phyloP scores from a whole-genome alignment of 2,113 vertebrate species.

The Nettapus auritus region DNA sequence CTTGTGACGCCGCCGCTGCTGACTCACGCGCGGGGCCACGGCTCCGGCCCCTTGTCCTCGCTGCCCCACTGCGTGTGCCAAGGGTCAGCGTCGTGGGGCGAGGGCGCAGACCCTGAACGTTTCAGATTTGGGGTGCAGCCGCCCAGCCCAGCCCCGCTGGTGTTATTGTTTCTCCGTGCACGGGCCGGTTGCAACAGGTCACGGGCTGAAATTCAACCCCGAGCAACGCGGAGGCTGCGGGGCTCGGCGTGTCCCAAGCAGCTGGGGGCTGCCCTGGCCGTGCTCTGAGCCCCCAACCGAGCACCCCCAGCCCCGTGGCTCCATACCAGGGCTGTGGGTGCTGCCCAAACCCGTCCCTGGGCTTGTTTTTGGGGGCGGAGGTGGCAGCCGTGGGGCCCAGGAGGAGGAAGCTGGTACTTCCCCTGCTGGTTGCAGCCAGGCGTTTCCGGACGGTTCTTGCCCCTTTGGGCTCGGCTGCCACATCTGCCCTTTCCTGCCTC shows the following conservation, averaged over 20 bases:
- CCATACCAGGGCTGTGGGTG: accelerated
- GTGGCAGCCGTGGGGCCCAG: not conserved
- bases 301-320: not conserved
- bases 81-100: not conserved
- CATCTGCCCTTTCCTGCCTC: not conserved
- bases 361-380: accelerated
- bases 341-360: accelerated
- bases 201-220: not conserved
- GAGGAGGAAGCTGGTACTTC: accelerated
- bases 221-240: not conserved
- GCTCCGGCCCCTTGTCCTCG: accelerated
- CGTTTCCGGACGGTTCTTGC: accelerated
- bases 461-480: accelerated
- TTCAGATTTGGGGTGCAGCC: accelerated
- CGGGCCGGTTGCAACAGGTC: accelerated
- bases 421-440: accelerated
- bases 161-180: not conserved
- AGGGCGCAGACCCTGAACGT: not conserved
- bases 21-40: not conserved
- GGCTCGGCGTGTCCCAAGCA: accelerated
- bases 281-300: accelerated
- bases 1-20: slow-evolving; percentile 10
- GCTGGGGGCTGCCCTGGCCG: not conserved
- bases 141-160: accelerated
- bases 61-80: not conserved